phyloP scores from a whole-genome alignment of 2,113 vertebrate genomes.

The Hepsetus odoe region DNA sequence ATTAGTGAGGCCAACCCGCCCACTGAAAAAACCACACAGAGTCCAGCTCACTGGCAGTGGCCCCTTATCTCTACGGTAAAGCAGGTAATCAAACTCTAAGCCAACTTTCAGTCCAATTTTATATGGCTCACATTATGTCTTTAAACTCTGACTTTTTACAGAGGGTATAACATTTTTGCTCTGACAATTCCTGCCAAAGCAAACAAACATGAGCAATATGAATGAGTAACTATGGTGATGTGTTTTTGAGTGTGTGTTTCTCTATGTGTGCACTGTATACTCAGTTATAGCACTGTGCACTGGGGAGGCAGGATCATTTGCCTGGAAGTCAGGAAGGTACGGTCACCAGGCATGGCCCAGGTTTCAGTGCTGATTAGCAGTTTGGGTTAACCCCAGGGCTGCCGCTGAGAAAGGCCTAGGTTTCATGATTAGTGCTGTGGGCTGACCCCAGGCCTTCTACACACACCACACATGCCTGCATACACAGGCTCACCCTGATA shows the following conservation, averaged over 20 bases:
- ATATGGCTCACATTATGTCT: conserved; percentile 47
- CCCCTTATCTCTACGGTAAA: conserved; percentile 59
- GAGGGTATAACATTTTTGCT: conserved; percentile 51
- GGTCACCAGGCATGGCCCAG: conserved; percentile 45
- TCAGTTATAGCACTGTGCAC: conserved; percentile 33
- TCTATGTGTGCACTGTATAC: conserved; percentile 13
- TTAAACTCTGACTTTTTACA: conserved; percentile 45
- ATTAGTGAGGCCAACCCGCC: conserved; percentile 60
- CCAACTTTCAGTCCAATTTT: conserved; percentile 52
- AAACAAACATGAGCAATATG: conserved; percentile 66
- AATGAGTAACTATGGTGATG: conserved; percentile 61
- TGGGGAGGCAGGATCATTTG: conserved; percentile 54
- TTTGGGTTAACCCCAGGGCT: conserved; percentile 40
- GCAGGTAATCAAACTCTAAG: conserved; percentile 59
- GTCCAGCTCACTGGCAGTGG: conserved; percentile 54
- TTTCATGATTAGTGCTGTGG: conserved; percentile 4
- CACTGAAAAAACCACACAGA: conserved; percentile 54
- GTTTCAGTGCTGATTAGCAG: conserved; percentile 60
- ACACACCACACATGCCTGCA: background rate
- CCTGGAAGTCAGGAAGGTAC: conserved; percentile 46
- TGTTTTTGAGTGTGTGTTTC: conserved; percentile 14
- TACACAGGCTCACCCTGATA: background rate
- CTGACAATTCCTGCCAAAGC: conserved; percentile 57
- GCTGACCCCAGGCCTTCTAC: background rate
- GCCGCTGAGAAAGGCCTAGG: background rate